These are phyloP conservation scores for Neodiprion virginianus DNA, from an alignment of 1,140 invertebrate genomes.

Conservation along the genomic window DNA sequence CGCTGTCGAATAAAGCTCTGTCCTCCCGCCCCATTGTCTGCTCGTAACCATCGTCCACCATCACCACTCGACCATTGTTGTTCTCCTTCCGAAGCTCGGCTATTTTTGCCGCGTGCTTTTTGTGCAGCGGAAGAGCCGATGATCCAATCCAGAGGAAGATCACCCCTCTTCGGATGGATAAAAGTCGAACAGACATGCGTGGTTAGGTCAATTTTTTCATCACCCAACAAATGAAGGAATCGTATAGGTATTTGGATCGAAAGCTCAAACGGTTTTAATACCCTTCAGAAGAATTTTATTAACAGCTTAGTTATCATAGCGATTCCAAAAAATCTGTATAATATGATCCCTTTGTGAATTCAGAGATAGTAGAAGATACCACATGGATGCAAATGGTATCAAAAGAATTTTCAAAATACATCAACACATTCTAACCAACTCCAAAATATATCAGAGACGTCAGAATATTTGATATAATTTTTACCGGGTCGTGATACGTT, in stretches of 20 bases:
- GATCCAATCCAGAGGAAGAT: conserved; percentile 58
- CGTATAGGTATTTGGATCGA: background rate
- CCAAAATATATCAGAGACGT: no score
- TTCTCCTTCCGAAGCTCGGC: conserved; percentile 48
- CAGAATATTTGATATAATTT: no score
- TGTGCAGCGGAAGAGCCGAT: conserved; percentile 48
- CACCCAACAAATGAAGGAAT: background rate
- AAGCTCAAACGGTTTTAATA: background rate
- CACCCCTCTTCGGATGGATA: conserved; percentile 36
- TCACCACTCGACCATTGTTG: conserved; percentile 63
- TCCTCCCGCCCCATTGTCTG: conserved; percentile 71
- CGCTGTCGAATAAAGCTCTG: conserved; percentile 70
- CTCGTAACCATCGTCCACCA: conserved; percentile 88
- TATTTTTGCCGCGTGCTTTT: conserved; percentile 51
- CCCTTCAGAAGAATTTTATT: background rate
- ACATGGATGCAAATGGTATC: no score
- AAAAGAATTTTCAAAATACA: no score
- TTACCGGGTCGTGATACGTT: no score
- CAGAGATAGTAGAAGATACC: no score
- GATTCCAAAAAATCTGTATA: no score
- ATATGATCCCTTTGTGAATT: no score
- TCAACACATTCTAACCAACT: no score
- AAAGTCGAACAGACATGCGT: background rate
- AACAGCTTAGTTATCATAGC: no score
- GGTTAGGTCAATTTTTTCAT: no score